Conservation (phyloP, 2,888 invertebrate species). For the Sinodicranocentrus sp. region DNA sequence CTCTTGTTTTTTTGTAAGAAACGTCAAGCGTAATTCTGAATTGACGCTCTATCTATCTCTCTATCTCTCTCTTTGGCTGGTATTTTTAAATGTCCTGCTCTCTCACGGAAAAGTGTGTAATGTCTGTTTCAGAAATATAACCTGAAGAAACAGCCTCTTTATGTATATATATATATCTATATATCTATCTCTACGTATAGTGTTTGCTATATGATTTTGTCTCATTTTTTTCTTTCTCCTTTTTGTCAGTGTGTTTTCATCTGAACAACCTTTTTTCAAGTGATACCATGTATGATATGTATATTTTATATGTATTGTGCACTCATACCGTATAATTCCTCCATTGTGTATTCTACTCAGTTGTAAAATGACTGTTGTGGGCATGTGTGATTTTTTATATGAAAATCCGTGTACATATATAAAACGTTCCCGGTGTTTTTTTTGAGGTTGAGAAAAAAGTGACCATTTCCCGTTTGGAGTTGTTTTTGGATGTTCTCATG, state of each 20-base stretch:
- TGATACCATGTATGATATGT: too few species aligned
- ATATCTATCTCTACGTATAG: conserved; percentile 1
- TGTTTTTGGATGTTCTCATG: too few species aligned
- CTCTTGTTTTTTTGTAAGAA: background rate
- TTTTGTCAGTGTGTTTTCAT: conserved; percentile 14
- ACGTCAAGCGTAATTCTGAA: background rate
- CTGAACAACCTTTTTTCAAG: background rate
- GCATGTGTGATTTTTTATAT: too few species aligned
- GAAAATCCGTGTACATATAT: too few species aligned
- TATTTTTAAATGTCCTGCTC: conserved; percentile 28
- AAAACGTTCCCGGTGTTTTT: too few species aligned
- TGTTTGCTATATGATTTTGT: background rate
- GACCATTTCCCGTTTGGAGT: too few species aligned
- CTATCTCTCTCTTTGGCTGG: background rate
- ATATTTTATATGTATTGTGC: too few species aligned
- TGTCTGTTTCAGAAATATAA: conserved; percentile 63
- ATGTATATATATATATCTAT: background rate
- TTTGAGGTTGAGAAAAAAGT: too few species aligned
- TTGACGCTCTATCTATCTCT: conserved; percentile 19
- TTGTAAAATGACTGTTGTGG: too few species aligned
- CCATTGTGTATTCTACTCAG: too few species aligned
- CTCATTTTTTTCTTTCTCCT: conserved; percentile 10
- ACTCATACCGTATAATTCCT: too few species aligned
- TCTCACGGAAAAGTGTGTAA: background rate
- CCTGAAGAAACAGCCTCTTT: conserved; percentile 58